These are phyloP conservation scores for Pseudeuparius sepicola DNA, from an alignment of 2,888 invertebrate species.

Conservation along the genomic window DNA sequence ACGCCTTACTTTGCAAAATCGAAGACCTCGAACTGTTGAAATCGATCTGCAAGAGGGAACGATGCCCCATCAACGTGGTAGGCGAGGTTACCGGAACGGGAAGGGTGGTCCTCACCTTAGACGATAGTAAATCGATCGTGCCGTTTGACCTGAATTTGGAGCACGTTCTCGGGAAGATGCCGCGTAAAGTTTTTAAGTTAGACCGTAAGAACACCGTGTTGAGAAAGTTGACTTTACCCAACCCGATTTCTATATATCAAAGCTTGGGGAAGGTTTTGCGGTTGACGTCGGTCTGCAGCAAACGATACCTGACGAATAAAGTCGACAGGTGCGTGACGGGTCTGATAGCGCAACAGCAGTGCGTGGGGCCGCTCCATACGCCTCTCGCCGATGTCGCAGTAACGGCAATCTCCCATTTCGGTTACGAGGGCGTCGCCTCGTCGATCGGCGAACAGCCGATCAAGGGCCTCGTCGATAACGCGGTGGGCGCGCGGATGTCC, in stretches of 20 bases:
- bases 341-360: slow-evolving; percentile 93
- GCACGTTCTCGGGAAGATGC: slow-evolving; percentile 82
- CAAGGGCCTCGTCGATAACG: slow-evolving; percentile 76
- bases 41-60: slow-evolving; percentile 73
- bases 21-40: slow-evolving; percentile 53
- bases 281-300: slow-evolving; percentile 87
- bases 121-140: slow-evolving; percentile 44
- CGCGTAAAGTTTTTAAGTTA: slow-evolving; percentile 54
- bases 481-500: slow-evolving; percentile 85
- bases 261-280: slow-evolving; percentile 72
- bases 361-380: slow-evolving; percentile 93
- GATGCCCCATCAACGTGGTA: slow-evolving; percentile 78
- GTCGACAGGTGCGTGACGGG: slow-evolving; percentile 76
- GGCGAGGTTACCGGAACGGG: slow-evolving; percentile 86
- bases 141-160: slow-evolving; percentile 87
- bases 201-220: slow-evolving; percentile 30
- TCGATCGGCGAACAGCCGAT: slow-evolving; percentile 96
- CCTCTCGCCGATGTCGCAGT: slow-evolving; percentile 93
- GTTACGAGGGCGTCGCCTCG: slow-evolving; percentile 78
- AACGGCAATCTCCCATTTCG: slow-evolving; percentile 76
- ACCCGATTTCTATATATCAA: slow-evolving; percentile 48
- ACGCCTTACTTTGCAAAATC: slow-evolving; percentile 73
- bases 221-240: slow-evolving; percentile 32
- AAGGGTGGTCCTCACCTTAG: slow-evolving; percentile 58
- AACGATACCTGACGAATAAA: slow-evolving; percentile 53